These are phyloP conservation scores for Chelonoidis abingdonii DNA, from an alignment of 2,113 vertebrate genomes.

Conservation along the genomic window DNA sequence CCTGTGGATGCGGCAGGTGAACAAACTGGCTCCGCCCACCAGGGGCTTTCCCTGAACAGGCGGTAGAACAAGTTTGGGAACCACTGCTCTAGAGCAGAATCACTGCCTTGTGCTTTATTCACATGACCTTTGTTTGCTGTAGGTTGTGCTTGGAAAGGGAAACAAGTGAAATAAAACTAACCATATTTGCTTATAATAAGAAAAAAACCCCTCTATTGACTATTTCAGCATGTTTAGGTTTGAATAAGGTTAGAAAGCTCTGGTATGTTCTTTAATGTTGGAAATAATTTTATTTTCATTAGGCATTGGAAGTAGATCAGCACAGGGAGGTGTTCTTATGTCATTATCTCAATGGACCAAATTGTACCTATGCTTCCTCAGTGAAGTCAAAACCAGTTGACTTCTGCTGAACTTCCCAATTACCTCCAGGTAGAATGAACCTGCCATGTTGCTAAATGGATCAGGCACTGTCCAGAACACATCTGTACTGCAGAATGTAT, in stretches of 20 bases:
- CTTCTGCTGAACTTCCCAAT: background rate
- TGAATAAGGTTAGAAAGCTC: background rate
- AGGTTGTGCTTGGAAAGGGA: background rate
- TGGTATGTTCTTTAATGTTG: background rate
- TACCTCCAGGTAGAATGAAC: constrained; percentile 20
- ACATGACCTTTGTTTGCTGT: background rate
- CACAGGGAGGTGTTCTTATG: background rate
- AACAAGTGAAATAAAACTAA: background rate
- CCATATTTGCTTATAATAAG: background rate
- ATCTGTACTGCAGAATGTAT: constrained; percentile 35
- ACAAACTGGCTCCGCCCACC: too few relatives aligned
- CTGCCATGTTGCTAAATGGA: constrained; percentile 30
- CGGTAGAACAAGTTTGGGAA: too few relatives aligned
- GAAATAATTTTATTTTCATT: background rate
- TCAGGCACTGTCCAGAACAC: constrained; percentile 22
- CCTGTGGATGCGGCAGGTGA: too few relatives aligned
- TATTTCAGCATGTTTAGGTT: background rate
- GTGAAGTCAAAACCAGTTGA: constrained; percentile 32
- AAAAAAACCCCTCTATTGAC: background rate
- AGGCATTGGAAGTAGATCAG: background rate
- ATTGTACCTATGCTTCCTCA: constrained; percentile 6
- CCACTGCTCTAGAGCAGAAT: background rate
- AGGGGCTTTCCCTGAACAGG: too few relatives aligned
- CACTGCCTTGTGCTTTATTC: background rate
- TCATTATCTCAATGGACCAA: background rate